Base-by-base conservation (phyloP, 1,140 invertebrate species). In the Lordiphosa collinella region DNA sequence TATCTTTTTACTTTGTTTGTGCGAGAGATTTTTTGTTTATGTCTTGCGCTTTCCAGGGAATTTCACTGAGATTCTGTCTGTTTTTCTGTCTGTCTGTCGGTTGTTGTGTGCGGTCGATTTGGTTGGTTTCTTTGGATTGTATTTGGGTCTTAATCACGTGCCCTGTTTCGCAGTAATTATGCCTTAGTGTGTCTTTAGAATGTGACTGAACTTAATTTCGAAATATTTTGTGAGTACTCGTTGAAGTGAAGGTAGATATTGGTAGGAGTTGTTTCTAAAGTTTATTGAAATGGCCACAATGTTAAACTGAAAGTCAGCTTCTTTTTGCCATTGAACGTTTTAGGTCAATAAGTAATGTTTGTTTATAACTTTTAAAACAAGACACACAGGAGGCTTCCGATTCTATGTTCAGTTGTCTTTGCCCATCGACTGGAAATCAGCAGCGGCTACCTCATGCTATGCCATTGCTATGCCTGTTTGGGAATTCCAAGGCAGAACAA, bases 21-120 rank as follows among this genome's bases (percentile, higher is more conserved):
- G 72, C 51, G 44, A 80, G 69, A 80, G 69, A 80, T 80, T 80
- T 80, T 72, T 82, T 82, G 75, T 74, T 80, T 74, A 76, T 82
- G 70, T 82, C 71, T 68, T 54, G 64, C 60, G 67, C 72, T 73
- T 82, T 84, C 72, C 64, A 69, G 72, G 78, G 78, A 84, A 84
- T 84, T 67, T 78, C 63, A 62, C 78, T 56, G 78, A 72, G 78
- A 82, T 84, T 82, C 63, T 56, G 32, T 49, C 14, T 40, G 8
- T 10, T 10, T 11, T 18, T 44, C 22, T 29, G 9, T 3, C 9
- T n/a, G 13, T 14, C 5, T 58, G 38, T 41, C 10, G 62, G 35
- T 67, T 67, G 22, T 32, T 64, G 53, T 67, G 70, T 74, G 70
- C 64, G 70, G 53, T 74, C 51, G 54, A 35, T 37, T 59, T 52